These are phyloP conservation scores for Lasioglossum marginatum DNA, from an alignment of 2,888 invertebrate species.

Conservation along the genomic window DNA sequence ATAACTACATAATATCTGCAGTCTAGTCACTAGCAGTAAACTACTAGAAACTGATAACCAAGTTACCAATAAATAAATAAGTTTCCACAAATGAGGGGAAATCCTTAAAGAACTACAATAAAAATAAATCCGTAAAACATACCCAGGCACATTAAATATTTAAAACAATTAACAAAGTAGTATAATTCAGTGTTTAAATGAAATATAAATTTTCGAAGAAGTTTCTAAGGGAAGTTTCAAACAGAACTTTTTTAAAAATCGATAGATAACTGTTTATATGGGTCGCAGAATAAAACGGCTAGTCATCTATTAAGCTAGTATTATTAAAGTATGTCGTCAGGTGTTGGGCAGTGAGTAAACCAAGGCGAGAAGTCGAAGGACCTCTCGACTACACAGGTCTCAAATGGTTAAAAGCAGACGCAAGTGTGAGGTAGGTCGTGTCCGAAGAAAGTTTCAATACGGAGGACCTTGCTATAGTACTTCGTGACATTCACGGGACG, in stretches of 20 bases:
- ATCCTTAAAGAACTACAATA: not conserved
- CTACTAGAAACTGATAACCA: not conserved
- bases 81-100: not conserved
- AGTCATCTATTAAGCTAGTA: not conserved
- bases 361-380: not conserved
- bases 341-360: not conserved
- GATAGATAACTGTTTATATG: not conserved
- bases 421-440: constrained; percentile 59
- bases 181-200: not conserved
- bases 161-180: not conserved
- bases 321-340: no score
- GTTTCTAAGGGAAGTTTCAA: not conserved
- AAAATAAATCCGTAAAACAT: not conserved
- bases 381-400: constrained; percentile 35
- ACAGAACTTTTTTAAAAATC: not conserved
- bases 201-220: not conserved
- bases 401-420: constrained; percentile 19
- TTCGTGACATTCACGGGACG: constrained; percentile 45
- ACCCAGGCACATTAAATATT: not conserved
- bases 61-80: not conserved
- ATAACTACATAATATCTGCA: no score
- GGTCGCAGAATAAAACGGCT: not conserved
- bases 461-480: constrained; percentile 42
- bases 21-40: no score
- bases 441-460: constrained; percentile 55